Evolutionary conservation across 2,888 invertebrate genomes (phyloP).

Genomic region (Anagyrus pseudococci): DNA sequence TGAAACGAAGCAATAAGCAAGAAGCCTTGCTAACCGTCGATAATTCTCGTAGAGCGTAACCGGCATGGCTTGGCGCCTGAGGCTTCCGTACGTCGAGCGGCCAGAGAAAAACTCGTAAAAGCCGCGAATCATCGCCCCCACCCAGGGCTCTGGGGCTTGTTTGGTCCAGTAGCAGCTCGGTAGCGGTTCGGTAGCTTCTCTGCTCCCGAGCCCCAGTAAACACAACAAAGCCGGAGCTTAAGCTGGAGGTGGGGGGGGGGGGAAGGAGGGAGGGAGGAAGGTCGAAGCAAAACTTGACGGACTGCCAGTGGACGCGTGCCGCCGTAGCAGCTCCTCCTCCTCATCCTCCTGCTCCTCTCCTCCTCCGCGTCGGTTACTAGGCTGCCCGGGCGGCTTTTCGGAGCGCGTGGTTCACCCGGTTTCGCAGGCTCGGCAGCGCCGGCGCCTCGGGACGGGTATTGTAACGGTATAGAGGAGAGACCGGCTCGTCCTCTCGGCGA

Average conservation of each 20-base stretch:
- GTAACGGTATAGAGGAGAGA: conserved; percentile 38
- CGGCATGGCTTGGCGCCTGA: no score
- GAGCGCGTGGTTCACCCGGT: conserved; percentile 12
- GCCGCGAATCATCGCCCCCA: conserved; percentile 22
- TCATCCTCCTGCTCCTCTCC: not conserved
- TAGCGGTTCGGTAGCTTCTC: no score
- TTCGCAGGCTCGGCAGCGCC: conserved; percentile 5
- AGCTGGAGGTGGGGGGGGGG: no score
- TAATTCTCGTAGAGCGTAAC: no score
- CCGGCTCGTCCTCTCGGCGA: conserved; percentile 22
- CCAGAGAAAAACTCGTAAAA: not conserved
- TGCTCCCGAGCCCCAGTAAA: no score
- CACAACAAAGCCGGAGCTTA: no score
- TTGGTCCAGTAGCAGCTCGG: no score
- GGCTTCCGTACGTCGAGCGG: no score
- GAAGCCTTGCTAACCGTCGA: no score
- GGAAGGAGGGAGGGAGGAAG: no score
- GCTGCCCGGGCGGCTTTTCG: conserved; percentile 34
- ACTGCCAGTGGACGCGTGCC: not conserved
- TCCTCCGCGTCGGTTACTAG: conserved; percentile 14
- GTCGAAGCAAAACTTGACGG: not conserved
- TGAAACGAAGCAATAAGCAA: no score
- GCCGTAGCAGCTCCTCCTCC: conserved; percentile 2
- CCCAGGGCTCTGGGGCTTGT: no score
- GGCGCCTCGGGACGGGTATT: conserved; percentile 35